Percentiles rank a stretch among this genome's conserved stretches.
These are phyloP conservation scores for Myotis myotis DNA, from an alignment of 2,797 vertebrate genomes.

Conservation along the genomic window DNA sequence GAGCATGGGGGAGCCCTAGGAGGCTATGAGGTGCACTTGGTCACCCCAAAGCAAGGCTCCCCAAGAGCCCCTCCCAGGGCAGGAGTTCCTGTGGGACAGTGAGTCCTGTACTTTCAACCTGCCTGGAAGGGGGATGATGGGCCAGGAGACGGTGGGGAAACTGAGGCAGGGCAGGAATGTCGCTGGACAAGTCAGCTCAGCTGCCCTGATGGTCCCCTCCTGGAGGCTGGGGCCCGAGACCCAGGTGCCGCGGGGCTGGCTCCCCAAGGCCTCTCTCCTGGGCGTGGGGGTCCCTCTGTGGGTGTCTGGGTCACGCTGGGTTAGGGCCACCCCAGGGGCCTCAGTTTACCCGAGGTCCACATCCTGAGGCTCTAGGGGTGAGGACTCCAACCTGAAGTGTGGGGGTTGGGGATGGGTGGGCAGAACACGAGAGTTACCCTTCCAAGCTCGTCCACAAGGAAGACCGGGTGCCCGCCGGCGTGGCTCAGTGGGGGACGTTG, in stretches of 20 bases:
- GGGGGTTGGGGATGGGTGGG: rapidly evolving
- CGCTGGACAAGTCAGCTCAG: rapidly evolving
- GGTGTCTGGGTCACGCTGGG: rapidly evolving
- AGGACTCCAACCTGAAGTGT: neutral
- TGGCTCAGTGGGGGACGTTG: too few species aligned
- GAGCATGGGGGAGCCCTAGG: too few species aligned
- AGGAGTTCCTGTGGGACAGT: rapidly evolving
- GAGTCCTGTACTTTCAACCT: too few species aligned
- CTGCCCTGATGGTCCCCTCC: rapidly evolving
- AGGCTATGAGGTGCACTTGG: rapidly evolving
- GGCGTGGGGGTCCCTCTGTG: neutral
- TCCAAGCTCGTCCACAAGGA: too few species aligned
- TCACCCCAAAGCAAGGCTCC: neutral
- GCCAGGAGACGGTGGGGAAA: neutral
- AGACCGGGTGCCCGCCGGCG: too few species aligned
- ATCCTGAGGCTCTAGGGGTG: neutral
- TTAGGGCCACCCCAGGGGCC: rapidly evolving
- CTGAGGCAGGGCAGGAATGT: neutral
- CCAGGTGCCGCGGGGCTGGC: neutral
- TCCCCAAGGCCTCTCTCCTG: neutral
- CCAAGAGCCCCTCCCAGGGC: neutral
- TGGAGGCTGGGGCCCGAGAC: rapidly evolving
- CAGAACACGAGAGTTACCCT: neutral
- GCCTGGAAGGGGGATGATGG: rapidly evolving
- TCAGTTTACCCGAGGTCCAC: neutral